Evolutionary conservation across 1,140 invertebrate genomes (phyloP), one percentile per base, ranked within the genome.

Genomic region (Chymomyza costata): DNA sequence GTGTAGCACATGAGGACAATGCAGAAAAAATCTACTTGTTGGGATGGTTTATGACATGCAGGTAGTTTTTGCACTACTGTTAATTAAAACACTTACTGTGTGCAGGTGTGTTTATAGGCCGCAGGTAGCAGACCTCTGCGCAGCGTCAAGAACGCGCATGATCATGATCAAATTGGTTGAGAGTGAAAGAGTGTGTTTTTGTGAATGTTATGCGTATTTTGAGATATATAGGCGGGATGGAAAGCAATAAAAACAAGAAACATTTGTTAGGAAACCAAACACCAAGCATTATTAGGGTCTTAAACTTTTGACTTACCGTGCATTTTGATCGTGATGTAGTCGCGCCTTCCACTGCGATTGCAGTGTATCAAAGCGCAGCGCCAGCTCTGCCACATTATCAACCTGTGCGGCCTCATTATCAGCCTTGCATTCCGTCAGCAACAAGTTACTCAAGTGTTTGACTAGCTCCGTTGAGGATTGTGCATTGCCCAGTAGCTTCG

Each of bases 391-490:
- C 6, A 96, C 91, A 81, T 93, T 90, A 2, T 88, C 86, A 25
- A 89, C 86, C 78, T 90, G 89, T 2, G 91, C 90, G 57, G 91
- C 89, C 44, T 93, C 90, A 40, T 88, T 86, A 2, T 87, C 89
- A 14, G 91, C 89, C 40, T 91, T 89, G 62, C 91, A 92, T 78
- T 95, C 93, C 28, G 90, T 90, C 2, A 93, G 84, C 1, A 96
- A 86, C 6, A 95, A 71, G 31, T 90, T 88, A 46, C 93, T 91
- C 10, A 96, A 87, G 87, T 95, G 92, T 69, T 91, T 91, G 0
- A 95, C 90, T 11, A 95, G 83, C 85, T 96, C 94, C 30, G 93
- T 87, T 8, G 90, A 90, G 1, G 90, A 92, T 67, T 93, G 90
- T 73, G 91, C 93, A 41, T 89, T 90, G 51, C 90, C 90, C 15